Conservation (phyloP, 2,888 invertebrate genomes). For the Kryphioiulus occultus region DNA sequence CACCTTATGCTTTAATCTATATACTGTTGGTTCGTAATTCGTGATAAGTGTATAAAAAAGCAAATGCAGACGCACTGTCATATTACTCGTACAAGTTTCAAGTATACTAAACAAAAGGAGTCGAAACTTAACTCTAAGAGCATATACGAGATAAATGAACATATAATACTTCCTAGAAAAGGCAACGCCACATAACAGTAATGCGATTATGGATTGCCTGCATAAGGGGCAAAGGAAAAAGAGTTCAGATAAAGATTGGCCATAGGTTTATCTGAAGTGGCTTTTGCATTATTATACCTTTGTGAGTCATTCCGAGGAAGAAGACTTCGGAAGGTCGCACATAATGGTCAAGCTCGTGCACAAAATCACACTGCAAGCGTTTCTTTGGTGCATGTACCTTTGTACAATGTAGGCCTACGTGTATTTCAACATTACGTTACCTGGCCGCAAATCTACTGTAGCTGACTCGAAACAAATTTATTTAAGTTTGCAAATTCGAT, state of each 20-base stretch:
- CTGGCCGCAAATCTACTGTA: neutral
- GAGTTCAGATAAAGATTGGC: neutral
- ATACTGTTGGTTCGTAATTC: neutral
- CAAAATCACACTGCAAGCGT: neutral
- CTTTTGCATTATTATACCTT: neutral
- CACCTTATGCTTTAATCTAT: neutral
- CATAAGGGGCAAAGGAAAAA: neutral
- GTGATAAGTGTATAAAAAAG: too few relatives aligned
- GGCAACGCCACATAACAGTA: neutral
- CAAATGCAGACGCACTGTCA: too few relatives aligned
- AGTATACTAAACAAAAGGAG: too few relatives aligned
- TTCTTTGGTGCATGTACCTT: neutral
- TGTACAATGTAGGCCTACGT: too few relatives aligned
- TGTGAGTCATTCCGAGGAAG: neutral
- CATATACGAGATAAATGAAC: neutral
- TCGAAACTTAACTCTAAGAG: too few relatives aligned
- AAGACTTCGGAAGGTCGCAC: neutral
- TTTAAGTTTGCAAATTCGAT: too few relatives aligned
- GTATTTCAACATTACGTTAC: neutral
- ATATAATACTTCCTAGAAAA: neutral
- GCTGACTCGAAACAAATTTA: neutral
- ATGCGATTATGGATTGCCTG: neutral
- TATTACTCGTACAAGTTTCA: too few relatives aligned
- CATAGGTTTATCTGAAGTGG: neutral
- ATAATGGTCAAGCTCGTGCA: neutral